phyloP scores from a whole-genome alignment of 1,140 invertebrate genomes.

The Danaus plexippus region DNA sequence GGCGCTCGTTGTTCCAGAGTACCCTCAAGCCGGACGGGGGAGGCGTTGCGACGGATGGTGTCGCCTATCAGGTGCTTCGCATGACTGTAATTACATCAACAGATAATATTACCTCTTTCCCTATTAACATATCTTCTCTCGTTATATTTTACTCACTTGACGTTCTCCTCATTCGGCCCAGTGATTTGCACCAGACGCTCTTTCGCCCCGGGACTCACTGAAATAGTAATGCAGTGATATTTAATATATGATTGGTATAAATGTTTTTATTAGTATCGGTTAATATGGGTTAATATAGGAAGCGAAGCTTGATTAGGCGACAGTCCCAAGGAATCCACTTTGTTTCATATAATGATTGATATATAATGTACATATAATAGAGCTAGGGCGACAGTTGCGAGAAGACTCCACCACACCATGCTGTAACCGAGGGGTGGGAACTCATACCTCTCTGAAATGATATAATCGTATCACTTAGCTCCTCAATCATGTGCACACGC shows the following conservation, averaged over 20 bases:
- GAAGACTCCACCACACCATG: constrained; percentile 29
- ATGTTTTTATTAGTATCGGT: too few relatives aligned
- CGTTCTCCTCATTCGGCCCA: constrained; percentile 91
- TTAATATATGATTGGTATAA: too few relatives aligned
- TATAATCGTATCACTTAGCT: constrained; percentile 97
- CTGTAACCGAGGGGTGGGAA: constrained; percentile 39
- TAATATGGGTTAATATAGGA: constrained; percentile 2
- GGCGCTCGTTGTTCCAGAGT: constrained; percentile 64
- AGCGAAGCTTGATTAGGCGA: constrained; percentile 33
- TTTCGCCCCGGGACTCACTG: constrained; percentile 92
- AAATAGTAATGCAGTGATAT: constrained; percentile 37
- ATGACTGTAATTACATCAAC: constrained; percentile 73
- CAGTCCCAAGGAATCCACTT: constrained; percentile 1
- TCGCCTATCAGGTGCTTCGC: constrained; percentile 93
- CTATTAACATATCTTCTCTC: too few relatives aligned
- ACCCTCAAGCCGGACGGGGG: constrained; percentile 82
- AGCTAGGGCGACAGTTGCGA: not conserved
- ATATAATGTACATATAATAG: constrained; percentile 21
- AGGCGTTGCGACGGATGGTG: constrained; percentile 92
- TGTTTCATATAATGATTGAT: constrained; percentile 8
- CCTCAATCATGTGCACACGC: constrained; percentile 97
- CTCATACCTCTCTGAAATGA: constrained; percentile 96
- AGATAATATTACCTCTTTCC: too few relatives aligned
- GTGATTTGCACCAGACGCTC: constrained; percentile 95
- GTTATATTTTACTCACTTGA: constrained; percentile 78